Evolutionary conservation across 2,888 invertebrate genomes (phyloP), one percentile per base, ranked within the genome.

Genomic region (Eilema griseolum): DNA sequence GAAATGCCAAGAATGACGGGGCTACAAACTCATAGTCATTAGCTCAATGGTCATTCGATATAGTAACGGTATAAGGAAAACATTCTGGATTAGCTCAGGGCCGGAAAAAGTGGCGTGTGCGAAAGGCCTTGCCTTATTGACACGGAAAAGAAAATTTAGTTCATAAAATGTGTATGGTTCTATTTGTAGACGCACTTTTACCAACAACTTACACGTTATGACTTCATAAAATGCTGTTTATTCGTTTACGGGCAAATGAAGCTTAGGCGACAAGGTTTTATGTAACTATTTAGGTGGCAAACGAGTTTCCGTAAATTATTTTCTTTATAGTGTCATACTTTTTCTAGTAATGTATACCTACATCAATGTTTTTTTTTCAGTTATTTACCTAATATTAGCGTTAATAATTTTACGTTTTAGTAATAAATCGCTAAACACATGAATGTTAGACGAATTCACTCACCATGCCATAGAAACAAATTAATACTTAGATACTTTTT

Each of bases 31-130:
- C 69, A 62, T 60, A 73, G 72, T 82, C 83, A 78, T 81, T 78
- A 82, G 70, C 80, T 78, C 72, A 70, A 78, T 76, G 72, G 74
- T 71, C 75, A 78, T 81, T 81, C 76, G 72, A 82, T 82, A 80
- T 67, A 76, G 74, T 76, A 68, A 73, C 65, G 67, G 61, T 31
- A 62, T 59, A 76, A 72, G 67, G 76, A 75, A 75, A 82, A 75
- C 67, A 73, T 70, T 66, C 46, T 26, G 70, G 67, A 73, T 78
- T 78, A 76, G 61, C 37, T 26, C 61, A 28, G 12, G 28, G 60
- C 66, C 64, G 62, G 69, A 76, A 81, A 80, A 77, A 77, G 57
- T 67, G 62, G 64, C 70, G 46, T 64, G 66, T 69, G 72, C 52
- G 60, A 64, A 59, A 10, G 61, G 46, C 26, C 57, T 69, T 74